A percentile compares a stretch with the other conserved stretches of the same genome.
Conservation (phyloP, 2,113 vertebrate genomes). For the Petroica traversi region DNA sequence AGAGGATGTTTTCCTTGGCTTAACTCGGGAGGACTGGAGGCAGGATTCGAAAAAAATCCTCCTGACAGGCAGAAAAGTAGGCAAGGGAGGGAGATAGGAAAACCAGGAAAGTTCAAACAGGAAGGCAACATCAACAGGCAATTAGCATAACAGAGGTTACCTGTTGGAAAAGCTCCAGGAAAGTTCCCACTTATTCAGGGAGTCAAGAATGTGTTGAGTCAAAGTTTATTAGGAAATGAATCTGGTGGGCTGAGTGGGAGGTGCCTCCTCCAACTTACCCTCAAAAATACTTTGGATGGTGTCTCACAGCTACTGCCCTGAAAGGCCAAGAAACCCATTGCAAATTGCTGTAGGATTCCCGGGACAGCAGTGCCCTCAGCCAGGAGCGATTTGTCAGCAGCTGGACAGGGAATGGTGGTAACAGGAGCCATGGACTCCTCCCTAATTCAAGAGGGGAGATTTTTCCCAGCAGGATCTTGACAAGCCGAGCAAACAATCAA, state of each 20-base stretch:
- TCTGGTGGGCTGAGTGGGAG: not conserved
- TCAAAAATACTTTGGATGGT: not conserved
- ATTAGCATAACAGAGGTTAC: not conserved
- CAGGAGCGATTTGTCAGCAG: not conserved
- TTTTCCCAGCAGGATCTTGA: not conserved
- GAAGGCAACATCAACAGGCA: not conserved
- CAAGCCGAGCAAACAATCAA: not conserved
- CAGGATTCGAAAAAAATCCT: not conserved
- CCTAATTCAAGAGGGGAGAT: not conserved
- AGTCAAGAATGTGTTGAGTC: not conserved
- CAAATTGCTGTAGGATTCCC: not conserved
- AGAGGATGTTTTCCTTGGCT: not conserved
- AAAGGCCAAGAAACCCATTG: not conserved
- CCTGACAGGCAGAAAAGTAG: not conserved
- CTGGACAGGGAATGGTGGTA: rapidly evolving
- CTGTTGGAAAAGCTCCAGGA: not conserved
- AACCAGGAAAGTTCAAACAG: not conserved
- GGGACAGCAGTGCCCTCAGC: not conserved
- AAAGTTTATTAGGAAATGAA: not conserved
- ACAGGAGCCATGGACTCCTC: not conserved
- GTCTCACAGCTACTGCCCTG: not conserved
- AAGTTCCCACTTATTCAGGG: not conserved
- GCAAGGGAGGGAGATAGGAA: not conserved
- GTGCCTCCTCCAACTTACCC: not conserved
- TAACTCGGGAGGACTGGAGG: not conserved